Evolutionary conservation across 92 coral and sea anemone species (phyloP).

Genomic region (Paramuricea clavata): DNA sequence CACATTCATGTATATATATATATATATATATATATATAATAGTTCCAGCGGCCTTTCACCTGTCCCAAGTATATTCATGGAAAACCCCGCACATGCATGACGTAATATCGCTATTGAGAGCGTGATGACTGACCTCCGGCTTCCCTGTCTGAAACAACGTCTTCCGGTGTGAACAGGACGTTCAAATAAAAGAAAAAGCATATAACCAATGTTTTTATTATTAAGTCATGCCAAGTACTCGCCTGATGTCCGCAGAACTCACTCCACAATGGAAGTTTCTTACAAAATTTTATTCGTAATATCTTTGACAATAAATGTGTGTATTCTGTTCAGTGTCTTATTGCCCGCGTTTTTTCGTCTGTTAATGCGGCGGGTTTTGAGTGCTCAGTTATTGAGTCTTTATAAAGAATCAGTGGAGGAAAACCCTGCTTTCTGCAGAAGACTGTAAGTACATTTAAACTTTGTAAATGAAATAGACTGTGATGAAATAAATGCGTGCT

Average conservation of each 20-base stretch:
- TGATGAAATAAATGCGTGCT: not conserved
- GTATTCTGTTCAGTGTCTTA: constrained; percentile 71
- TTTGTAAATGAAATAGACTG: not conserved
- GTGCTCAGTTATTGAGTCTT: constrained; percentile 40
- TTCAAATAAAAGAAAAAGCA: not conserved
- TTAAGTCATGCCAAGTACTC: not conserved
- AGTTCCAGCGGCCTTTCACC: too few species aligned
- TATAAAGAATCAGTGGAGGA: constrained; percentile 39
- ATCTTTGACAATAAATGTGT: constrained; percentile 84
- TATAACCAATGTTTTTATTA: not conserved
- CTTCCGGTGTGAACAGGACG: constrained; percentile 2
- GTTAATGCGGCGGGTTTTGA: constrained; percentile 49
- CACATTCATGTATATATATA: too few species aligned
- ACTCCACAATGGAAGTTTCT: constrained; percentile 54
- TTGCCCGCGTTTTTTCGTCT: constrained; percentile 68
- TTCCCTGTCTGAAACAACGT: not conserved
- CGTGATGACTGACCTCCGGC: not conserved
- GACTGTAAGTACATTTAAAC: constrained; percentile 75
- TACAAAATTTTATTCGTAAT: constrained; percentile 24
- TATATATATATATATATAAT: too few species aligned
- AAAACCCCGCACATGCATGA: not conserved
- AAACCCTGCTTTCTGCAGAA: constrained; percentile 63
- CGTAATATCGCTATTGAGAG: not conserved
- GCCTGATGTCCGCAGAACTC: constrained; percentile 25
- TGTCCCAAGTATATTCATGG: not conserved